Evolutionary conservation across 2,888 invertebrate genomes (phyloP).

Genomic region (Lysandra coridon): DNA sequence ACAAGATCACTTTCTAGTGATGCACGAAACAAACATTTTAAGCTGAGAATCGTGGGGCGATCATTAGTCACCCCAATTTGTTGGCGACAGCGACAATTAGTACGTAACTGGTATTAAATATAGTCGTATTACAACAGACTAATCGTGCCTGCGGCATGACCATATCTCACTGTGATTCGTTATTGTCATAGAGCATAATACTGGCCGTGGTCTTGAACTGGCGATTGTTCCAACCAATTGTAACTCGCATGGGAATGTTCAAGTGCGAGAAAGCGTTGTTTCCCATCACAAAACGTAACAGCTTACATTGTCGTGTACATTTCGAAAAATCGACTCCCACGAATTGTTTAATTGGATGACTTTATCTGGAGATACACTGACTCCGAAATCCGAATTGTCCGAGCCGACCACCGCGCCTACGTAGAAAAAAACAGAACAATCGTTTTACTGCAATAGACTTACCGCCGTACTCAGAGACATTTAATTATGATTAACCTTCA

Average conservation of each 20-base stretch:
- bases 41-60: neutral
- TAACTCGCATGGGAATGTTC: constrained; percentile 55
- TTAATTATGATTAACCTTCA: no score
- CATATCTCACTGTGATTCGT: constrained; percentile 40
- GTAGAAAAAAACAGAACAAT: no score
- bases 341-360: constrained; percentile 41
- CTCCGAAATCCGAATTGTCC: neutral
- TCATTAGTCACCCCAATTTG: neutral
- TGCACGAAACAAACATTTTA: neutral
- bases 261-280: constrained; percentile 69
- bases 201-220: constrained; percentile 55
- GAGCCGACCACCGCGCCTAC: no score
- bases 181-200: constrained; percentile 42
- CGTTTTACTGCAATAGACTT: no score
- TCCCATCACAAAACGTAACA: constrained; percentile 49
- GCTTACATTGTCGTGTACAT: constrained; percentile 40
- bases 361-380: constrained; percentile 25
- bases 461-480: no score
- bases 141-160: constrained; percentile 35
- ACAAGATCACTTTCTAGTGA: constrained; percentile 2
- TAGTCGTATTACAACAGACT: constrained; percentile 14
- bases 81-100: neutral
- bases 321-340: constrained; percentile 45
- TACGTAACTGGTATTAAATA: neutral
- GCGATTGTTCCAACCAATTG: constrained; percentile 65